Base-by-base conservation (phyloP, 37 sponge, comb jelly and placozoan genomes). In the Mnemiopsis leidyi region DNA sequence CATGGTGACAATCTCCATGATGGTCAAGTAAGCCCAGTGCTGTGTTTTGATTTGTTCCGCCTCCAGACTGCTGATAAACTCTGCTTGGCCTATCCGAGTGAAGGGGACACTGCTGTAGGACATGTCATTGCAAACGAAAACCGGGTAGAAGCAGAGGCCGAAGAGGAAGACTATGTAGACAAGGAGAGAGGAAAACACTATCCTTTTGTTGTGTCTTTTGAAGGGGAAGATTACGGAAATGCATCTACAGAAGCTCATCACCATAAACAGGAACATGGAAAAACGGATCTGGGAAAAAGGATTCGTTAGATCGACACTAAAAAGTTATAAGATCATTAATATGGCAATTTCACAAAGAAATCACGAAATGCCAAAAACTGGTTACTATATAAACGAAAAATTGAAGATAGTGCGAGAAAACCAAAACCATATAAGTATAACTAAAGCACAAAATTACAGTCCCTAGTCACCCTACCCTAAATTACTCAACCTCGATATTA, bases 221-320 rank as follows among this genome's bases (percentile, higher is more conserved):
- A 71, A 71, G 30, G 75, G 75, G 7, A 25, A 29, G 30, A 71
- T 5, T 13, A 71, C 30, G 75, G 75, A 71, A 25, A 71, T 5
- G 20, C 75, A 71, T 28, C 75, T 13, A 28, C 75, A 71, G 21
- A 5, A 71, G n/a, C 75, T 71, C 75, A 71, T 71, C 75, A 71
- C 75, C 75, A 71, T 71, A 18, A 71, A 71, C 75, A 71, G 75
- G 75, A 71, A 71, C 75, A 71, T 71, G 7, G 75, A 71, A 71
- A 71, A 71, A 71, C 75, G 75, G 3, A 71, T 71, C 75, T 71
- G n/a, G n/a, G 68, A 20, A 67, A 67, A 20, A 67, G 68, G 68
- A 67, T 67, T 21, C 68, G 68, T 21, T 67, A 67, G 13, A 67
- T 20, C 20, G 68, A 20, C 18, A 67, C 68, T 67, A 20, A 67